Conservation (phyloP, 2,888 invertebrate species). For the Noctuana brunneofusca region DNA sequence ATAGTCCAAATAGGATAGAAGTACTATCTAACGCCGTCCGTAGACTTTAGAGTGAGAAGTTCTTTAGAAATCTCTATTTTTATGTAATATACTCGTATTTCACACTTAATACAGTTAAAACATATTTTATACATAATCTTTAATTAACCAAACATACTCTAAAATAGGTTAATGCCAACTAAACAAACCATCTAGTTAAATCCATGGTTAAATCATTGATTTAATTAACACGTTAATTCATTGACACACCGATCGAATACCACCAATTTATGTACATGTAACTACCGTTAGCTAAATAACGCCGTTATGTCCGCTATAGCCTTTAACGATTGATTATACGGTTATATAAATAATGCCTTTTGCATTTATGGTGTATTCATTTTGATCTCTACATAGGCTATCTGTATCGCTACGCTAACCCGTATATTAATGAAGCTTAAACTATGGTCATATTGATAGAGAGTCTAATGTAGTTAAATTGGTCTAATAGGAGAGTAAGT, state of each 20-base stretch:
- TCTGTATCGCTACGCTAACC: background rate
- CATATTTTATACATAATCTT: too few relatives aligned
- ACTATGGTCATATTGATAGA: background rate
- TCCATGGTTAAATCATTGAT: background rate
- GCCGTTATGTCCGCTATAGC: conserved; percentile 1
- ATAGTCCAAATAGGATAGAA: too few relatives aligned
- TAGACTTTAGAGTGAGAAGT: too few relatives aligned
- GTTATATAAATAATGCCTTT: background rate
- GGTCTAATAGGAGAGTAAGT: too few relatives aligned
- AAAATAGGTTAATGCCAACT: background rate
- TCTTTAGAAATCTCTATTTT: too few relatives aligned
- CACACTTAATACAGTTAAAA: too few relatives aligned
- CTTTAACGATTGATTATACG: background rate
- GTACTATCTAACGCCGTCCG: too few relatives aligned
- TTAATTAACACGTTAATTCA: background rate
- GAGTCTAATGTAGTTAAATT: too few relatives aligned
- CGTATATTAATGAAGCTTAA: background rate
- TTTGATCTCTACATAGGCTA: background rate
- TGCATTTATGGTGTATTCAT: background rate
- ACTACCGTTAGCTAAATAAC: conserved; percentile 2
- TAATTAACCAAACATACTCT: too few relatives aligned
- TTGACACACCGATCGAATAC: conserved; percentile 2
- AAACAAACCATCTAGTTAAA: background rate
- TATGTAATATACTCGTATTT: too few relatives aligned
- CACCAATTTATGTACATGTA: background rate